Conservation (phyloP, 2,797 vertebrate species). For the Xyrichtys novacula region DNA sequence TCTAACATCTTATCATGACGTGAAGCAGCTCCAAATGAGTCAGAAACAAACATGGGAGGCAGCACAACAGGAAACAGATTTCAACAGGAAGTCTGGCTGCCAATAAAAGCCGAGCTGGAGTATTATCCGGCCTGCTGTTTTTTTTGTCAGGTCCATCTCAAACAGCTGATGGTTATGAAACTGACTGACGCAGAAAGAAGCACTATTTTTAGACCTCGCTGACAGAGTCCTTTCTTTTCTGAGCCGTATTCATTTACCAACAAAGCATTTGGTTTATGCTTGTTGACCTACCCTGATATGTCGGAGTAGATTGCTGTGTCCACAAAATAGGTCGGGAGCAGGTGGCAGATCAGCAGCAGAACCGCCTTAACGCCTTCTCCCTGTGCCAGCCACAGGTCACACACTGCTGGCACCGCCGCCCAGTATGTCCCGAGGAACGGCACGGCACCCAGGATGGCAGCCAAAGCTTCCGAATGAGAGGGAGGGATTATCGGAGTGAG, state of each 20-base stretch:
- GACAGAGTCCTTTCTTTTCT: constrained; percentile 11
- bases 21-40: not conserved
- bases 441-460: constrained; percentile 96
- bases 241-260: constrained; percentile 7
- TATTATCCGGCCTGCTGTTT: not conserved
- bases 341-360: constrained; percentile 93
- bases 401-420: constrained; percentile 94
- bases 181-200: constrained; percentile 4
- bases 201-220: constrained; percentile 14
- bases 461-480: constrained; percentile 86
- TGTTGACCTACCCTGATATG: constrained; percentile 95
- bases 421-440: constrained; percentile 98
- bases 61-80: not conserved
- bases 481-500: constrained; percentile 1
- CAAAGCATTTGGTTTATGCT: not conserved
- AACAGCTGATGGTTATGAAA: constrained; percentile 29
- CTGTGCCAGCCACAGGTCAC: constrained; percentile 97
- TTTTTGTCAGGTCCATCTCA: constrained; percentile 1
- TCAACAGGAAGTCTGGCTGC: not conserved
- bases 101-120: constrained; percentile 10
- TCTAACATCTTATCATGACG: not conserved
- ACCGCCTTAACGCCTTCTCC: constrained; percentile 93
- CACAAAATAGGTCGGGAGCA: constrained; percentile 97
- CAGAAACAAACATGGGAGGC: not conserved
- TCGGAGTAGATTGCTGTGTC: constrained; percentile 99